These are phyloP conservation scores for Camponotus vicinus DNA, from an alignment of 1,140 invertebrate genomes.

Conservation along the genomic window DNA sequence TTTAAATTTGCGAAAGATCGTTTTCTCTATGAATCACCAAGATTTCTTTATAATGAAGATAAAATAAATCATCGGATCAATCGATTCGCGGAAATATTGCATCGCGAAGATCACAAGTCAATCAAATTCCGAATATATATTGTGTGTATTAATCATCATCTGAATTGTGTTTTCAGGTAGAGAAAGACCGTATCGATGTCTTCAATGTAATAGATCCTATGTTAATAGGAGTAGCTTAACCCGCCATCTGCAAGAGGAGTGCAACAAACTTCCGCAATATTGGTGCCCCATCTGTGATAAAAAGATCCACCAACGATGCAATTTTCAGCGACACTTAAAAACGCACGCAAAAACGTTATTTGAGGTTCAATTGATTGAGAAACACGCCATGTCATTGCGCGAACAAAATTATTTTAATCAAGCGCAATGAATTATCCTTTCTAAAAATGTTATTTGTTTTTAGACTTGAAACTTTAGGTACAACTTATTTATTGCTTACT, in stretches of 20 bases:
- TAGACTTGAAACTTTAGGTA: not conserved
- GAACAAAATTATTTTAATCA: not conserved
- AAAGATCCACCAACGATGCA: slow-evolving; percentile 80
- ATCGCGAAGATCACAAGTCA: slow-evolving; percentile 16
- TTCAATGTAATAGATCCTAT: slow-evolving; percentile 84
- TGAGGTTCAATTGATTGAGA: no score
- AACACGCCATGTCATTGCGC: no score
- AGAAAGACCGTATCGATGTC: slow-evolving; percentile 80
- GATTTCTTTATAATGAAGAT: not conserved
- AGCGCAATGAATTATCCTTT: not conserved
- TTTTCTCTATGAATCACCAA: no score
- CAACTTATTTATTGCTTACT: not conserved
- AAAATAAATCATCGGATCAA: not conserved
- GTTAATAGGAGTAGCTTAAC: slow-evolving; percentile 82
- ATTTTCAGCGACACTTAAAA: slow-evolving; percentile 74
- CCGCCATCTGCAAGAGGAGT: slow-evolving; percentile 87
- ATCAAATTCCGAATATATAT: not conserved
- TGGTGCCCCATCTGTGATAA: slow-evolving; percentile 86
- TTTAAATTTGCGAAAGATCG: not conserved
- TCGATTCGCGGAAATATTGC: not conserved
- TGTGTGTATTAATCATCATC: not conserved
- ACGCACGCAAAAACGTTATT: not conserved
- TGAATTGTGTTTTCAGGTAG: slow-evolving; percentile 63
- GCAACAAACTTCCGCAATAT: slow-evolving; percentile 86
- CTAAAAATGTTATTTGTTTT: not conserved